Conservation (phyloP, 2,888 invertebrate species). For the Pharmacophagus antenor region DNA sequence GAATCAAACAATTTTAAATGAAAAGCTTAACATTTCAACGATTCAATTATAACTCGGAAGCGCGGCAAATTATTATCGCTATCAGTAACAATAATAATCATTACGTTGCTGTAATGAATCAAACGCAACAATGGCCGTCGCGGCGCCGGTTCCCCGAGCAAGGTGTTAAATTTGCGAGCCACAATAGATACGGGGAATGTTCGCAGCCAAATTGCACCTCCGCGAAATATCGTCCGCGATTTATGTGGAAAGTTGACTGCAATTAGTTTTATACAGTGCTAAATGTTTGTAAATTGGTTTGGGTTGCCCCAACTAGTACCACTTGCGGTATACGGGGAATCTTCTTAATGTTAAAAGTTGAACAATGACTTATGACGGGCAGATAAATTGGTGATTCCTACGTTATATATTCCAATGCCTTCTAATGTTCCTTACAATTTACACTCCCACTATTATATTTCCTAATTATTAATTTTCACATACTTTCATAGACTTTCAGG, state of each 20-base stretch:
- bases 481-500: no score
- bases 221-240: constrained; percentile 54
- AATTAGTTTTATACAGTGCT: constrained; percentile 61
- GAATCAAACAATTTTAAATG: constrained; percentile 37
- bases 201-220: constrained; percentile 51
- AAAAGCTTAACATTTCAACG: constrained; percentile 50
- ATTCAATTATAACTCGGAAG: constrained; percentile 45
- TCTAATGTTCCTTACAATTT: no score
- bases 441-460: no score
- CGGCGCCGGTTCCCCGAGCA: constrained; percentile 46
- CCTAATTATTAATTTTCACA: no score
- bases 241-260: constrained; percentile 70
- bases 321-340: background rate
- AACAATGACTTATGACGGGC: background rate
- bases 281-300: constrained; percentile 31
- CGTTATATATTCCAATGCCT: no score
- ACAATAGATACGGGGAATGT: constrained; percentile 51
- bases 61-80: constrained; percentile 68
- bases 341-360: constrained; percentile 8
- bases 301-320: constrained; percentile 8
- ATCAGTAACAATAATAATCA: constrained; percentile 70
- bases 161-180: constrained; percentile 67
- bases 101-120: constrained; percentile 58
- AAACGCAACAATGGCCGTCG: constrained; percentile 58
- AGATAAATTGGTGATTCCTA: background rate